Evolutionary conservation across 2,113 vertebrate genomes (phyloP), one percentile per base, ranked within the genome.

Genomic region (Phalacrocorax brasilianus): DNA sequence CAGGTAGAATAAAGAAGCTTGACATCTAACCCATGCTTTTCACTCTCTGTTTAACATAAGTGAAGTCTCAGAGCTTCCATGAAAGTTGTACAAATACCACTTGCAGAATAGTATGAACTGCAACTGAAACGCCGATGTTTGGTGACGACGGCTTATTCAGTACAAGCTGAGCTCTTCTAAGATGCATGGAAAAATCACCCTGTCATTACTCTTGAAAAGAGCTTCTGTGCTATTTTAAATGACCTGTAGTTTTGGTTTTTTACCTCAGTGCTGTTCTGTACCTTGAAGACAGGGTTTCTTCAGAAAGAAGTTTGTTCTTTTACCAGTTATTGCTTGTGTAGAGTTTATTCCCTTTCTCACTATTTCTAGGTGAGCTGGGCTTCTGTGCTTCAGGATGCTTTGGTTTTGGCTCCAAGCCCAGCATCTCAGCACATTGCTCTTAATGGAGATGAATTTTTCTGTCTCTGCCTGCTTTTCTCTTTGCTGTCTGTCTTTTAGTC

Each of bases 351-450:
- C n/a, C 23, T 49, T 92, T 91, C 66, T 78, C 47, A 4, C 23
- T 89, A 38, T 47, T 89, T 73, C 22, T 42, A 24, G 80, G 91
- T 94, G 32, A 89, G 33, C 61, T 85, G 70, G 42, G 50, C 20
- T 89, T 79, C 50, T 17, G 3, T 92, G 77, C 61, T 89, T 73
- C 40, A 95, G 77, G 32, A 45, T 85, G 47, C 49, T 85, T 84
- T 58, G 45, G 44, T 30, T 92, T 81, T 96, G 92, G 89, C 89
- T 95, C 47, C 42, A 79, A 30, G 87, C 91, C 86, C 91, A 70
- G 80, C 22, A 75, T 50, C 70, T 65, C 77, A 85, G 49, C 56
- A 47, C 44, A 59, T 75, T 87, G n/a, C 18, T 95, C 32, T 82
- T 85, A 87, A 88, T 70, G 58, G 62, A 76, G 20, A 28, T 47